Conservation (phyloP, 2,113 vertebrate genomes). For the Pachycephala philippinensis region DNA sequence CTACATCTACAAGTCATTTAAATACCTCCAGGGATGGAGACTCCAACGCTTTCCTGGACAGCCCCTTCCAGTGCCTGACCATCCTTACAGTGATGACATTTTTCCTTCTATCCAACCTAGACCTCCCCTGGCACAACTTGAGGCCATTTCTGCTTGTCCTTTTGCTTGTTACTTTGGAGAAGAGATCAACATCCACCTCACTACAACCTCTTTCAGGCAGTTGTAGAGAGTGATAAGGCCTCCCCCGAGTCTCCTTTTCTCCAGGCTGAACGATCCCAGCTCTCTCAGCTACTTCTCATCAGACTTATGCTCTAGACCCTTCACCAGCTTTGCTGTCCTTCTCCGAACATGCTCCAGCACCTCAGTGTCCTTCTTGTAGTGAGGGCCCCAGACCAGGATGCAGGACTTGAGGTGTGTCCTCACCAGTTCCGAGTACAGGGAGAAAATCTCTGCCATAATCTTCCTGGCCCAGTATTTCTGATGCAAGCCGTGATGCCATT, state of each 20-base stretch:
- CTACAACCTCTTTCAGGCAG: neutral
- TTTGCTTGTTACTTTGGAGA: neutral
- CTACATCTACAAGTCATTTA: neutral
- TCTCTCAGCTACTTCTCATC: neutral
- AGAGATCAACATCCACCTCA: rapidly evolving
- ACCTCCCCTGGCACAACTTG: neutral
- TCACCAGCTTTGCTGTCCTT: neutral
- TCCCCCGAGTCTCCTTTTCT: neutral
- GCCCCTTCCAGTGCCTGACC: neutral
- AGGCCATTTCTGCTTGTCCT: neutral
- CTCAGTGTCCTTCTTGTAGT: neutral
- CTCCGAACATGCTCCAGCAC: neutral
- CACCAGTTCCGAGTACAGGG: rapidly evolving
- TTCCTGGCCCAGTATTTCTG: neutral
- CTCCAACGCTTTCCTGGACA: neutral
- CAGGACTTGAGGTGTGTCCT: neutral
- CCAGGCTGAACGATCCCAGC: neutral
- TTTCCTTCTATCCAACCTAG: neutral
- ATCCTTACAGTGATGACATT: neutral
- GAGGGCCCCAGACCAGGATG: neutral
- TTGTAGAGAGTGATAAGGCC: neutral
- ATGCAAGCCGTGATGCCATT: neutral
- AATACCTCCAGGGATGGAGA: neutral
- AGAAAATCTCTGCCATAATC: neutral
- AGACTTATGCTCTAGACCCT: neutral